Conservation (phyloP, 2,797 vertebrate genomes). For the Arrhamphus sclerolepis region DNA sequence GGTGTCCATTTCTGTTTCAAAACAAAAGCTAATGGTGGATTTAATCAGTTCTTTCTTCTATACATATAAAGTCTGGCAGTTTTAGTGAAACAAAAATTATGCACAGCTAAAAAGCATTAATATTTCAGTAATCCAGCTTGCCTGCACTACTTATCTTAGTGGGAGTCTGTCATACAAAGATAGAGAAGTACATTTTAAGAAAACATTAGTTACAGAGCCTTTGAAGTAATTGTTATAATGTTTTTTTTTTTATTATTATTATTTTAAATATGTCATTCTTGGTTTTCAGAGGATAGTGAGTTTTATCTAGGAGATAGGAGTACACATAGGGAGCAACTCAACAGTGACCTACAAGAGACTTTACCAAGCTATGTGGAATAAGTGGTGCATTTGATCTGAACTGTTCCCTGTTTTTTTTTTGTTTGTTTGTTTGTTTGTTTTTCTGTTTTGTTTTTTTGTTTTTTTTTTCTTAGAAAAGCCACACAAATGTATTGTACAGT, state of each 20-base stretch:
- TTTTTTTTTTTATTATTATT: conserved; percentile 30
- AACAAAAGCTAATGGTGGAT: conserved; percentile 30
- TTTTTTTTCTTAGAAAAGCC: too few relatives aligned
- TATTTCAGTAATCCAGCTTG: conserved; percentile 59
- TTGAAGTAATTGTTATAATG: conserved; percentile 14
- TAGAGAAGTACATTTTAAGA: conserved; percentile 39
- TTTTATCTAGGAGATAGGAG: too few relatives aligned
- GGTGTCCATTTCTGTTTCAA: conserved; percentile 20
- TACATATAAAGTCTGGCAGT: too few relatives aligned
- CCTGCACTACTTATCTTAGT: conserved; percentile 17
- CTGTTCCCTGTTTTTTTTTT: too few relatives aligned
- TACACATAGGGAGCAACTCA: too few relatives aligned
- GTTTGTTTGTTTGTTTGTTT: too few relatives aligned
- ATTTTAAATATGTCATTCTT: conserved; percentile 11
- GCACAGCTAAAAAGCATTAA: conserved; percentile 53
- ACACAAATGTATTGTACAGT: too few relatives aligned
- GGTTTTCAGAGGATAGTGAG: conserved; percentile 34
- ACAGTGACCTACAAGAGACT: too few relatives aligned
- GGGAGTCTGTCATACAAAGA: conserved; percentile 28
- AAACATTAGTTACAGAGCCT: conserved; percentile 38
- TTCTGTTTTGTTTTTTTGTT: too few relatives aligned
- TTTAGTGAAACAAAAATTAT: conserved; percentile 20
- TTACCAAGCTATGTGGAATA: too few relatives aligned
- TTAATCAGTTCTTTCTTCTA: conserved; percentile 15
- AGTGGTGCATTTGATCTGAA: too few relatives aligned